These are phyloP conservation scores for Amniataba percoides DNA, from an alignment of 2,797 vertebrate species.

Conservation along the genomic window DNA sequence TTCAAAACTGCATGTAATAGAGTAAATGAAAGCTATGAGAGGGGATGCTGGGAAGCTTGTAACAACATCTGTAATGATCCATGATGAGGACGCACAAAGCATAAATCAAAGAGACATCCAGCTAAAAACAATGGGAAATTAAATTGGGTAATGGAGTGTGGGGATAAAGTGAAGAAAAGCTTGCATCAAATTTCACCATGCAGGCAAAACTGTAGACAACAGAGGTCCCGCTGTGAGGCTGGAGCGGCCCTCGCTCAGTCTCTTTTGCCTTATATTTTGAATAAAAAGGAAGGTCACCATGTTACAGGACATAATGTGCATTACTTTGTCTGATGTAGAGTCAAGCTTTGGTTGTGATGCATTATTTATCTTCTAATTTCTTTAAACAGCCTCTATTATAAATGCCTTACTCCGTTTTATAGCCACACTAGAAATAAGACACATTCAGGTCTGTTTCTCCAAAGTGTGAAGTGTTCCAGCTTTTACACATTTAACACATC, in stretches of 20 bases:
- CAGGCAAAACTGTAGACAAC: constrained; percentile 48
- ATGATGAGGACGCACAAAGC: constrained; percentile 58
- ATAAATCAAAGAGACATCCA: constrained; percentile 71
- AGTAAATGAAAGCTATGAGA: constrained; percentile 38
- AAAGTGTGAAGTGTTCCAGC: not conserved
- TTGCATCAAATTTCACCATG: constrained; percentile 62
- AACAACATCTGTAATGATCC: constrained; percentile 70
- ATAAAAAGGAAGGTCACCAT: constrained; percentile 21
- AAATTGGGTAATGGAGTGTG: constrained; percentile 77
- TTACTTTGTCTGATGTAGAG: not conserved
- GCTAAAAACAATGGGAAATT: constrained; percentile 69
- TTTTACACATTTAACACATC: constrained; percentile 19
- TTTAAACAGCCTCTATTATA: not conserved
- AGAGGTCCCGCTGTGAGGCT: constrained; percentile 55
- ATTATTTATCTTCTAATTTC: constrained; percentile 2
- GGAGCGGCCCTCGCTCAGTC: constrained; percentile 42
- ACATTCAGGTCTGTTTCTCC: not conserved
- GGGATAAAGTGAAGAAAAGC: constrained; percentile 56
- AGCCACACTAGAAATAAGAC: not conserved
- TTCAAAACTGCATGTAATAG: constrained; percentile 23
- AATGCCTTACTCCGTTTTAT: not conserved
- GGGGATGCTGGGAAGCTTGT: constrained; percentile 49
- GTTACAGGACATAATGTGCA: not conserved
- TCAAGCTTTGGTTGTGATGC: constrained; percentile 1
- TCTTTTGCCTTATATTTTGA: constrained; percentile 29